phyloP scores from a whole-genome alignment of 1,140 invertebrate species.

The Magallana angulata region DNA sequence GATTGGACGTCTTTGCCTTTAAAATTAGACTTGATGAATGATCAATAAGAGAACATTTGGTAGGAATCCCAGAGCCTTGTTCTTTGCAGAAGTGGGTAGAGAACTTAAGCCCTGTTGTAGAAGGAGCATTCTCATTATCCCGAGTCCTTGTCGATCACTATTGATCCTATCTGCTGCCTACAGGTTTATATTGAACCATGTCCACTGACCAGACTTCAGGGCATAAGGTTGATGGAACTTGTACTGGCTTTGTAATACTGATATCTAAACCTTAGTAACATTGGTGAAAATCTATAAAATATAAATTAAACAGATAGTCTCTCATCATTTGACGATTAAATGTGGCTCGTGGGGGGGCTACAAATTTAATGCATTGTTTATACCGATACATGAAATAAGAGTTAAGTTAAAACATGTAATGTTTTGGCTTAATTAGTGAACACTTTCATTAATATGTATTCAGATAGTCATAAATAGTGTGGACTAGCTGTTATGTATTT shows the following conservation, averaged over 20 bases:
- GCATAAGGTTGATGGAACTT: not conserved
- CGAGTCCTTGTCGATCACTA: not conserved
- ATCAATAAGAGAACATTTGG: conserved; percentile 31
- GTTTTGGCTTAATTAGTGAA: too few relatives aligned
- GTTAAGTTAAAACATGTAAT: too few relatives aligned
- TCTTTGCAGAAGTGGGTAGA: not conserved
- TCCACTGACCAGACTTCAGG: not conserved
- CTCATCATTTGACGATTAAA: too few relatives aligned
- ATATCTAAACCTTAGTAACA: too few relatives aligned
- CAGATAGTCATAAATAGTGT: too few relatives aligned
- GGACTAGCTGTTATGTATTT: too few relatives aligned
- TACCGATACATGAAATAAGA: too few relatives aligned
- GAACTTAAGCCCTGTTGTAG: not conserved
- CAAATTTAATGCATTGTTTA: too few relatives aligned
- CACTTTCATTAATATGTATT: too few relatives aligned
- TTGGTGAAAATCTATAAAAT: not conserved
- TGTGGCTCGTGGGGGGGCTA: too few relatives aligned
- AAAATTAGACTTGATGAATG: not conserved
- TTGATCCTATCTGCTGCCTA: not conserved
- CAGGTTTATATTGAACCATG: not conserved
- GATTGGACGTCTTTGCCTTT: not conserved
- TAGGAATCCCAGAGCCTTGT: conserved; percentile 8
- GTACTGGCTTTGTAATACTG: not conserved
- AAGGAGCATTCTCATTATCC: not conserved
- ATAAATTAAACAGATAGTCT: too few relatives aligned